Conservation (phyloP, 2,797 vertebrate species). For the Artibeus lituratus region DNA sequence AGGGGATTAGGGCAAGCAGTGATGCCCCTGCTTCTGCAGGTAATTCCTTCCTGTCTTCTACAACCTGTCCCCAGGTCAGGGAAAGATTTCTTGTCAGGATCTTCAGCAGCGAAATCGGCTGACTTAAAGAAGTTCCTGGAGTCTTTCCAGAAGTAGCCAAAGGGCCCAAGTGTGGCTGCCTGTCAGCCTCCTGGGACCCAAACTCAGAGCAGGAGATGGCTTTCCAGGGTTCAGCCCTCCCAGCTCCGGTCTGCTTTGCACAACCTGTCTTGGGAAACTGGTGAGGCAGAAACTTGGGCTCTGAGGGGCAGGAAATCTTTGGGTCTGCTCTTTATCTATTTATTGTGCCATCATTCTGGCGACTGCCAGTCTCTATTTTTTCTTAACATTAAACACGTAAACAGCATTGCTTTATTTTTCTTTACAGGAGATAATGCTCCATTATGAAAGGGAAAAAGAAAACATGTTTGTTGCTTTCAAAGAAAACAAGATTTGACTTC, state of each 20-base stretch:
- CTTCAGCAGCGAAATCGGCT: constrained; percentile 8
- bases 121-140: neutral
- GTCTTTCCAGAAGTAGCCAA: constrained; percentile 31
- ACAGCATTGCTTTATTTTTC: constrained; percentile 33
- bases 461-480: constrained; percentile 21
- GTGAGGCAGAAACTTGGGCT: neutral
- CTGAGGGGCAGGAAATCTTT: neutral
- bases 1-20: neutral
- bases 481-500: constrained; percentile 43
- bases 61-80: neutral
- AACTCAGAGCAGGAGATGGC: neutral
- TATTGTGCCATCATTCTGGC: neutral
- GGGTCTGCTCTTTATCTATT: constrained; percentile 29
- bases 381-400: constrained; percentile 8
- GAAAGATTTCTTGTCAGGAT: constrained; percentile 15
- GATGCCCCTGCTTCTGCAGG: neutral
- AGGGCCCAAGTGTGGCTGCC: neutral
- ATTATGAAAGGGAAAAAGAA: neutral
- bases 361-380: neutral
- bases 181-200: neutral
- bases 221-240: neutral
- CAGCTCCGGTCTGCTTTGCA: neutral
- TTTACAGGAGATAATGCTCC: constrained; percentile 24
- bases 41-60: neutral
- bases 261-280: neutral